Evolutionary conservation across 2,113 vertebrate genomes (phyloP).

Genomic region (Uria aalge): DNA sequence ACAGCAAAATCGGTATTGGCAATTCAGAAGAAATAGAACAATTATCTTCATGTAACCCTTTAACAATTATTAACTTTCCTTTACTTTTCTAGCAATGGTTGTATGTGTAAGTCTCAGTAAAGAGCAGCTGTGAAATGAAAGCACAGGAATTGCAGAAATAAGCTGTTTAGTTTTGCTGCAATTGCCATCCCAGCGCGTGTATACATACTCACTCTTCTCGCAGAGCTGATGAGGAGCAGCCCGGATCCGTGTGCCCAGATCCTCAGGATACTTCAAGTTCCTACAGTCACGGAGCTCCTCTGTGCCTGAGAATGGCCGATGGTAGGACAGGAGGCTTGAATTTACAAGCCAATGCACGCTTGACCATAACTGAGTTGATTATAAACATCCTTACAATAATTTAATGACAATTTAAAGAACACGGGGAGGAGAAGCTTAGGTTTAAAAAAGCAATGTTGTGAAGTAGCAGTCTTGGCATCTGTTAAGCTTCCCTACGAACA

Average conservation of each 20-base stretch:
- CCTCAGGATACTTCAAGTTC: neutral
- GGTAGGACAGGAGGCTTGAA: neutral
- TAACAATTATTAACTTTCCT: constrained; percentile 63
- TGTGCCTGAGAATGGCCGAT: neutral
- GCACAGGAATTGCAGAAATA: constrained; percentile 8
- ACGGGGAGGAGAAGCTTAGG: neutral
- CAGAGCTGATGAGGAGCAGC: neutral
- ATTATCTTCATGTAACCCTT: constrained; percentile 59
- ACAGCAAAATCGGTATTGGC: constrained; percentile 49
- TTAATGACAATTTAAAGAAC: neutral
- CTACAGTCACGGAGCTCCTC: neutral
- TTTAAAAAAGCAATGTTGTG: neutral
- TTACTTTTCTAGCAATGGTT: constrained; percentile 15
- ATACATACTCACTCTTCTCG: neutral
- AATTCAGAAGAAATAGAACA: constrained; percentile 55
- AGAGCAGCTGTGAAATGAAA: constrained; percentile 52
- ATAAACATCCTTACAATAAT: neutral
- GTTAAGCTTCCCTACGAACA: neutral
- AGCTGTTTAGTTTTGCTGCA: neutral
- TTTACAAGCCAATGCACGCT: neutral
- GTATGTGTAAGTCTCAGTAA: constrained; percentile 4
- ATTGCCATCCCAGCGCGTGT: neutral
- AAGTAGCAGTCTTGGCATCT: neutral
- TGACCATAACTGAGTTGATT: constrained; percentile 3
- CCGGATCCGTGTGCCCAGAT: neutral